Conservation (phyloP, 2,888 invertebrate species). For the Drosophila greeni region DNA sequence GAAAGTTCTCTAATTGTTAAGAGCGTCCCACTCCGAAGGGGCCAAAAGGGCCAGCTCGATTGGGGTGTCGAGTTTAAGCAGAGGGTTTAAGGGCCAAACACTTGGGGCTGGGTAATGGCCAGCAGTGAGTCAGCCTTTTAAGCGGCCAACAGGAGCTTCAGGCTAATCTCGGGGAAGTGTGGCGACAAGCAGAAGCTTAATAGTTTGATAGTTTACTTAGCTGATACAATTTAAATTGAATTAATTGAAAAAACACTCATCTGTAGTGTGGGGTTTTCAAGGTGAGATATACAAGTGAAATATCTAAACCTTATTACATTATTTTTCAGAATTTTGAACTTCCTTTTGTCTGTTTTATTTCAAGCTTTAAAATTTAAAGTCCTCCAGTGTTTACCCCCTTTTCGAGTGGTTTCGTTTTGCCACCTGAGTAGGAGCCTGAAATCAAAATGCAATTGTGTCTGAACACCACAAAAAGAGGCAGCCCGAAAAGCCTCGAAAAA, state of each 20-base stretch:
- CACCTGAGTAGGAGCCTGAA: slow-evolving; percentile 27
- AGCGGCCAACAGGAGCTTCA: neutral
- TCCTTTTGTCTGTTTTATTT: no score
- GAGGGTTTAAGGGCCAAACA: neutral
- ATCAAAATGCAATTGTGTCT: slow-evolving; percentile 46
- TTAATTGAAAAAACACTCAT: no score
- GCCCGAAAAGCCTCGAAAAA: slow-evolving; percentile 25
- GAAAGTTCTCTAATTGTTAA: slow-evolving; percentile 69
- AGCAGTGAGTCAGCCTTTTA: slow-evolving; percentile 41
- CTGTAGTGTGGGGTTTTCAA: neutral
- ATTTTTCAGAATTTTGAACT: no score
- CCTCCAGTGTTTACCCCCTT: no score
- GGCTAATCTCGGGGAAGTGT: neutral
- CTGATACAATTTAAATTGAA: neutral
- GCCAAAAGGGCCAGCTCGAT: slow-evolving; percentile 34
- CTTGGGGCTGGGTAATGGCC: slow-evolving; percentile 46
- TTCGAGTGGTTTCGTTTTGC: neutral
- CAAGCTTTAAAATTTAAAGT: no score
- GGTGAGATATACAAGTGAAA: neutral
- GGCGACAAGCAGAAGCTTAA: neutral
- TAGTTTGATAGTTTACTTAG: neutral
- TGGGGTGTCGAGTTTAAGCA: slow-evolving; percentile 26
- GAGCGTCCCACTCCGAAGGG: slow-evolving; percentile 27
- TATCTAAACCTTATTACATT: neutral
- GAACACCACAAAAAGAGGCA: neutral